Base-by-base conservation (phyloP, 2,113 vertebrate species). In the Pseudopodoces humilis region DNA sequence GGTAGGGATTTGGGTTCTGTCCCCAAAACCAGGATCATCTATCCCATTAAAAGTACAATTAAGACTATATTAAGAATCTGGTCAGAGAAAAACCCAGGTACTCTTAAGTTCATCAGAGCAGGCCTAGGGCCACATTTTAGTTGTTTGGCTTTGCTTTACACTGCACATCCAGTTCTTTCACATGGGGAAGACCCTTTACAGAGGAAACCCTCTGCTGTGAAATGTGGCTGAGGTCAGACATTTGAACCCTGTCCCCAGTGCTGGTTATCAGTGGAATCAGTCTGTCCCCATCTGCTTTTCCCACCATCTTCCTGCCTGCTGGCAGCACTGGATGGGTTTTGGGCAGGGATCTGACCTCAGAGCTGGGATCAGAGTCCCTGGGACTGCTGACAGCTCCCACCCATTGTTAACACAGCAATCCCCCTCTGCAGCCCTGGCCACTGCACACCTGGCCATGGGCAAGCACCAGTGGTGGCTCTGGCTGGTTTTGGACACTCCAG, bases 391-490 rank as follows among this genome's bases (percentile, higher is more conserved):
- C 25, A 72, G 78, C 82, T 52, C n/a, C 18, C 47, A 39, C 12
- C 28, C 10, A 35, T 2, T 49, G 31, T 23, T 46, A 25, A 16
- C 1, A 0, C 23, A 49, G 8, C 6, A 17, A 4, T 1, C 1
- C 1, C 53, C 30, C 43, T 6, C 2, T 1, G 6, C 0, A 39
- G 44, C 44, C 28, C 59, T 17, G 44, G 47, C 43, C 15, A 20
- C 0, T 8, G 31, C 39, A 8, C 50, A 1, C 49, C 49, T 39
- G 56, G 83, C 43, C 46, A 8, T 0, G 35, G 33, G 31, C 5
- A 70, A 3, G 24, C 74, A 23, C 24, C 71, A 41, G 64, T 1
- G 1, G 18, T 11, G 58, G 21, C 10, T 49, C 8, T 2, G 7
- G 58, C 35, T 43, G 58, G 20, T 24, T 71, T 50, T 1, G 9